These are phyloP conservation scores for Engystomops pustulosus DNA, from an alignment of 2,113 vertebrate species.

Conservation along the genomic window DNA sequence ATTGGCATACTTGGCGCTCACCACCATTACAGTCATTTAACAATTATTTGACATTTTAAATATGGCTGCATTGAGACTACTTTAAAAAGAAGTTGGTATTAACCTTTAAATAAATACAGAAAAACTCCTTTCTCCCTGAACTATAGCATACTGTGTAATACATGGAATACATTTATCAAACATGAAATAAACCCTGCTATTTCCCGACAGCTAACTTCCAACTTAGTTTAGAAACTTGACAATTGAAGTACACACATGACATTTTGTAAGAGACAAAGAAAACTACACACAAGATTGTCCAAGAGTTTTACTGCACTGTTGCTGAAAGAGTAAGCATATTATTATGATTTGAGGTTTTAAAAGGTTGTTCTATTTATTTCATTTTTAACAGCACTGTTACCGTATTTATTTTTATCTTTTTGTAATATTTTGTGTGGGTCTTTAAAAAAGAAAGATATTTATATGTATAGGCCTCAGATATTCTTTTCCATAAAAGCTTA, in stretches of 20 bases:
- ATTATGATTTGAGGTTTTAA: no score
- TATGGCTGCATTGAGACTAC: constrained; percentile 9
- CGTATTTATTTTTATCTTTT: no score
- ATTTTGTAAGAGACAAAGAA: not conserved
- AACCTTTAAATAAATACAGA: constrained; percentile 35
- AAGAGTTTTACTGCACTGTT: not conserved
- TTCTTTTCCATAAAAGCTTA: no score
- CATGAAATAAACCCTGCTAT: not conserved
- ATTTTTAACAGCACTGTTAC: no score
- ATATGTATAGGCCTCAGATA: no score
- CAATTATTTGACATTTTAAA: constrained; percentile 52
- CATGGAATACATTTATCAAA: not conserved
- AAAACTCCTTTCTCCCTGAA: constrained; percentile 1
- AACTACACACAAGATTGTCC: not conserved
- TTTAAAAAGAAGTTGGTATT: constrained; percentile 29
- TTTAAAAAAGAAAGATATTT: no score
- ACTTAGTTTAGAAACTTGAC: not conserved
- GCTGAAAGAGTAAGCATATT: not conserved
- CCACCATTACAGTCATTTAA: constrained; percentile 35
- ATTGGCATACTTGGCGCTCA: constrained; percentile 47
- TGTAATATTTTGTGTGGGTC: no score
- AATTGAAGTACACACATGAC: not conserved
- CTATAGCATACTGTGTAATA: constrained; percentile 7
- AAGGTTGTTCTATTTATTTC: no score
- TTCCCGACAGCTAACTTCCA: not conserved